A percentile compares a stretch with the other conserved stretches of the same genome.
These are phyloP conservation scores for Melanocharis versteri DNA, from an alignment of 2,113 vertebrate genomes.

Conservation along the genomic window DNA sequence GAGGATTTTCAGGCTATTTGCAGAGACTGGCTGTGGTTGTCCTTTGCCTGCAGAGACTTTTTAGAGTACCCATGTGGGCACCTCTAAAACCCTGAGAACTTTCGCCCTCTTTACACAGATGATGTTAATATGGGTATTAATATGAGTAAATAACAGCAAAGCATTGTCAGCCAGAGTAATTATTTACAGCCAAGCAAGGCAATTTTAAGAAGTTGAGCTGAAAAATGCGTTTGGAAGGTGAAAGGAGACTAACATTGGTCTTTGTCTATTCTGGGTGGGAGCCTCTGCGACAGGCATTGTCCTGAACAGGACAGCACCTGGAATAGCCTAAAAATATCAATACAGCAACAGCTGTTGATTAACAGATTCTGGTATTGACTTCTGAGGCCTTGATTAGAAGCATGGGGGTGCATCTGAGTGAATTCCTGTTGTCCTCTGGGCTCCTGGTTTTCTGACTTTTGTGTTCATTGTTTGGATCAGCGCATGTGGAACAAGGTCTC, in stretches of 20 bases:
- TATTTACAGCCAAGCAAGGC: background rate
- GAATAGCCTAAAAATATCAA: background rate
- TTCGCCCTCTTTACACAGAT: background rate
- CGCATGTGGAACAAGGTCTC: rapidly evolving
- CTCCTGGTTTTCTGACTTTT: background rate
- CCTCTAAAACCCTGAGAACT: background rate
- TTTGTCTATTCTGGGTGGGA: background rate
- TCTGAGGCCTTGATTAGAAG: background rate
- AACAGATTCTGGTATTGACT: background rate
- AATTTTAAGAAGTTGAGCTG: background rate
- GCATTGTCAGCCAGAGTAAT: background rate
- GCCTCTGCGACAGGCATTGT: rapidly evolving
- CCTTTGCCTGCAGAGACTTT: background rate
- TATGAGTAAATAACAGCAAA: background rate
- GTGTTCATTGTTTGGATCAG: background rate
- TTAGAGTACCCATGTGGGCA: background rate
- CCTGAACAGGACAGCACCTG: background rate
- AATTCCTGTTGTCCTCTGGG: background rate
- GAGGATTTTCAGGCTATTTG: background rate
- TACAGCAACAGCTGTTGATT: background rate
- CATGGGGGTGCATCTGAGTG: background rate
- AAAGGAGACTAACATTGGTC: rapidly evolving
- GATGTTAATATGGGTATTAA: background rate
- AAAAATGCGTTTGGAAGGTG: background rate
- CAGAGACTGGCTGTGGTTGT: background rate